These are phyloP conservation scores for Standfussiana lucernea DNA, from an alignment of 2,888 invertebrate genomes.

Conservation along the genomic window DNA sequence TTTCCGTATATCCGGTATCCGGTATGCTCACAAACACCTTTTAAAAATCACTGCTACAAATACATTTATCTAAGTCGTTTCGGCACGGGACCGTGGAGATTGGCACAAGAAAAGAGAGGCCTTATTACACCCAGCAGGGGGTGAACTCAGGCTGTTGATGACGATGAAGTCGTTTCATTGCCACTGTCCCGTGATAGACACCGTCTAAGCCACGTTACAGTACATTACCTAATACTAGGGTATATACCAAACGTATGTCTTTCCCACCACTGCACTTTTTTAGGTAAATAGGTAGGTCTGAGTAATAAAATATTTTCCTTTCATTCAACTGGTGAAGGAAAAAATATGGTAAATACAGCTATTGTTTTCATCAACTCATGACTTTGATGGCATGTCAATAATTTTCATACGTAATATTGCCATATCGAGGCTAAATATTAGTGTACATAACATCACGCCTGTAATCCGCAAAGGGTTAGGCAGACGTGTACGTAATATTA, in stretches of 20 bases:
- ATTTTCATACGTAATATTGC: background rate
- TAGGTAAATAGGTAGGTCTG: background rate
- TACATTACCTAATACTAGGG: background rate
- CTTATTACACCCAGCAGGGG: no score
- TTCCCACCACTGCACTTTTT: constrained; percentile 2
- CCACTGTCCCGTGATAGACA: background rate
- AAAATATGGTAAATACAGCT: constrained; percentile 27
- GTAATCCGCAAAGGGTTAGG: no score
- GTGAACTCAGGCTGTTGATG: no score
- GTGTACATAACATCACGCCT: no score
- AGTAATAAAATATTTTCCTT: constrained; percentile 10
- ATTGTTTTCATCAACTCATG: constrained; percentile 4
- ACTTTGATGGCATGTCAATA: background rate
- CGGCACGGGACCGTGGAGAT: no score
- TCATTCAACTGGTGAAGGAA: background rate
- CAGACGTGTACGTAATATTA: no score
- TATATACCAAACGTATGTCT: background rate
- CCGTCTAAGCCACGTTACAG: background rate
- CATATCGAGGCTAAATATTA: background rate
- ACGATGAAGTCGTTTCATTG: background rate
- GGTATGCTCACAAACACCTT: background rate
- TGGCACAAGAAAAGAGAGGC: no score
- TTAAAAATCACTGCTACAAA: no score
- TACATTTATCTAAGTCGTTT: background rate
- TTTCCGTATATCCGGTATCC: no score